Evolutionary conservation across 2,797 vertebrate genomes (phyloP).

Genomic region (Rhynchotus rufescens): DNA sequence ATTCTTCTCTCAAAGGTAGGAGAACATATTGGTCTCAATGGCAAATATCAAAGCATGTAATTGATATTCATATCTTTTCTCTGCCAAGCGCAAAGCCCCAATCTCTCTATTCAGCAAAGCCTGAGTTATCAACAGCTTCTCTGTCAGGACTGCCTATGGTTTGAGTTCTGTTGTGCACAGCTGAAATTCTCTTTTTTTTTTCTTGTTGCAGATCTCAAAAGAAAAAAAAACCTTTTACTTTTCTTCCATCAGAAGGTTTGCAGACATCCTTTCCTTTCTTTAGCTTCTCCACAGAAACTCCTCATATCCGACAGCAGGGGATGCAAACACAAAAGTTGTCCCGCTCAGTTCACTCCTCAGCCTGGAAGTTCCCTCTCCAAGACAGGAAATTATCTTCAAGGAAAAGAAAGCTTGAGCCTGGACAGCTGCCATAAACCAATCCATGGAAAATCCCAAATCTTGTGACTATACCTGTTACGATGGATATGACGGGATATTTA

Average conservation of each 20-base stretch:
- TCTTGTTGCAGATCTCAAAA: background rate
- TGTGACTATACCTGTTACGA: background rate
- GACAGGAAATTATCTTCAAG: background rate
- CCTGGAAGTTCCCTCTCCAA: background rate
- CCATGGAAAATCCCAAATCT: background rate
- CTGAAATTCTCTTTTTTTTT: background rate
- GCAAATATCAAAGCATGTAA: conserved; percentile 1
- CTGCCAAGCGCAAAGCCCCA: background rate
- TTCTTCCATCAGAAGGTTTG: background rate
- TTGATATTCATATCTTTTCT: background rate
- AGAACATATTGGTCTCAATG: background rate
- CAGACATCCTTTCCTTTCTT: background rate
- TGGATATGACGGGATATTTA: background rate
- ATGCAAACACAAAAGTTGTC: background rate
- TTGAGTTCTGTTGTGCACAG: background rate
- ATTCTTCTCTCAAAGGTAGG: background rate
- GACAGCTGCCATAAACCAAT: background rate
- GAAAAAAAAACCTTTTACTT: background rate
- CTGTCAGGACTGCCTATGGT: background rate
- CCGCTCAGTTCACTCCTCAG: background rate
- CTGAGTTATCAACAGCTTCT: background rate
- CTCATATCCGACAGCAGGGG: background rate
- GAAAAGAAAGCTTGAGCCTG: background rate
- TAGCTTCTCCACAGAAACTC: background rate
- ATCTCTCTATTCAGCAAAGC: background rate